Evolutionary conservation across 2,113 vertebrate species (phyloP), one percentile per base, ranked within the genome.

Genomic region (Toxostoma redivivum): DNA sequence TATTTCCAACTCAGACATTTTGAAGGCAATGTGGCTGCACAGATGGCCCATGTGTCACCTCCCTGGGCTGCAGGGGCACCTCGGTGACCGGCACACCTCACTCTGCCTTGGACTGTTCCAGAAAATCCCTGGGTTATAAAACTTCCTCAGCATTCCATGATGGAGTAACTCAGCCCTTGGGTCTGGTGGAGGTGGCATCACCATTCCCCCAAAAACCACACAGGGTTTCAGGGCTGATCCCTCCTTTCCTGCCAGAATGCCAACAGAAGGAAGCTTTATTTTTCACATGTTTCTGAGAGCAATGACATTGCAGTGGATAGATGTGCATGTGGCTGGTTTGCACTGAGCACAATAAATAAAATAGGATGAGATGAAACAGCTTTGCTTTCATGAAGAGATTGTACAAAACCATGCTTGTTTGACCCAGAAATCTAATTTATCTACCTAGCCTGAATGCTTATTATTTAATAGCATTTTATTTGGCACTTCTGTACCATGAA

Each of bases 291-390:
- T 50, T 76, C 64, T 51, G 51, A 33, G 67, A 81, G 80, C 85
- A 88, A 45, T 3, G 79, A 74, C 70, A 83, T 92, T 76, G 53
- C 80, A 76, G 61, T 72, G 87, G 42, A 88, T 95, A 60, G 86
- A 90, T 94, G 88, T 92, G 95, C 76, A 86, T n/a, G n/a, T 50
- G 24, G 57, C 86, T 65, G 65, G 10, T 57, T 62, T 21, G 56
- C 27, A 35, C 7, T 37, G 72, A 90, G 85, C 65, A 70, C 33
- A 60, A 42, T 23, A 91, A 92, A 94, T 71, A 40, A 96, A 94
- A 90, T 1, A 58, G 82, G 85, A 94, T 95, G 93, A 90, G 77
- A 95, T 97, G 90, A 79, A 95, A 81, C 48, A 84, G 88, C 84
- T 95, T 91, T 71, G 80, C 51, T 86, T 88, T 91, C 2, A 0